Conservation (phyloP, 1,140 invertebrate species). For the Rhopalosiphum maidis region DNA sequence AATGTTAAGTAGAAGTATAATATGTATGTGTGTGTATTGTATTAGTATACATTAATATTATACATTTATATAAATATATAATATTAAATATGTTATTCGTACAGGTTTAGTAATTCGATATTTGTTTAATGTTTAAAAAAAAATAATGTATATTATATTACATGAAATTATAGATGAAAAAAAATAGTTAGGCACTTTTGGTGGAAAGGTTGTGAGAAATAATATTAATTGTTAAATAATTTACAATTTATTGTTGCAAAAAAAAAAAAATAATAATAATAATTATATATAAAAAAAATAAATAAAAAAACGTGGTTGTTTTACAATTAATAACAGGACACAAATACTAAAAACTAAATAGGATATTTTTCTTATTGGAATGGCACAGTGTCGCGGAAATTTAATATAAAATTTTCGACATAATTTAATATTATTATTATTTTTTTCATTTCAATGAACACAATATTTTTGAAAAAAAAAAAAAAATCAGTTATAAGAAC, state of each 20-base stretch:
- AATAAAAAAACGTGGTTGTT: not conserved
- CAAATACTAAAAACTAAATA: constrained; percentile 13
- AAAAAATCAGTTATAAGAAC: not conserved
- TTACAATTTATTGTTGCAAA: not conserved
- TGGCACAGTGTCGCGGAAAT: constrained; percentile 40
- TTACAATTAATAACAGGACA: not conserved
- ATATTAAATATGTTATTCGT: constrained; percentile 29
- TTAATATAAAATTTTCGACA: not conserved
- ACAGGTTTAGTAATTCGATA: constrained; percentile 44
- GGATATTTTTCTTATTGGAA: constrained; percentile 42
- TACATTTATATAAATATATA: constrained; percentile 4
- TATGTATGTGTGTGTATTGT: not conserved
- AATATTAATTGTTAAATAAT: not conserved
- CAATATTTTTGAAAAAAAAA: not conserved
- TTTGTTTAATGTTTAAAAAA: constrained; percentile 32
- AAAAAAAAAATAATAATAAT: not conserved
- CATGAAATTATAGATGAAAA: not conserved
- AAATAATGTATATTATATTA: constrained; percentile 12
- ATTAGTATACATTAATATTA: not conserved
- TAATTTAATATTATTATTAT: not conserved
- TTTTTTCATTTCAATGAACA: not conserved
- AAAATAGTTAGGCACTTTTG: constrained; percentile 38
- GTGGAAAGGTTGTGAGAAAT: not conserved
- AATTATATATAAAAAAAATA: too few species aligned
- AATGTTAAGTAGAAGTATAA: not conserved